Base-by-base conservation (phyloP, 1,140 invertebrate species). In the Tetragonula clypearis region DNA sequence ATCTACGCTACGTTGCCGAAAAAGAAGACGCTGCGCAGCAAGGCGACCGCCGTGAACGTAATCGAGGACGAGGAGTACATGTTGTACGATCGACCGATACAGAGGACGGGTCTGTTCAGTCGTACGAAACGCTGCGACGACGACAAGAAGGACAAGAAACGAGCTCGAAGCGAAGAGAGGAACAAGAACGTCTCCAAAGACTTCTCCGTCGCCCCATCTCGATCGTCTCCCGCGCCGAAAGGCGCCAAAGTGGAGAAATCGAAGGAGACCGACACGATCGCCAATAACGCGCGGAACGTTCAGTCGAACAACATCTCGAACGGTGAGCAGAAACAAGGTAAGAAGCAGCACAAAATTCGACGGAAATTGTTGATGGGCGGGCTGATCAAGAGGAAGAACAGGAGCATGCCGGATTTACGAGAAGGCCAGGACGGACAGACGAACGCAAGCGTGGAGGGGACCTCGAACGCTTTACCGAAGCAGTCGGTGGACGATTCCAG, bases 1-100 rank as follows among this genome's bases (percentile, higher is more conserved):
- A 98, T 98, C 86, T 99, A 99, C 92, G 98, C 98, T 0, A 99
- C 98, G 6, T 92, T 99, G 21, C 98, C 98, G 3, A 99, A 98
- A 94, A 98, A 98, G 93, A 98, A 98, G 92, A 96, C 95, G 0
- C 91, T 96, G 2, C 96, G 97, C 84, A 96, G 96, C 65, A 96
- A 97, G 79, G 94, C 96, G 3, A 95, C 96, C 35, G 92, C 94
- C 53, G 95, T 95, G 5, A 96, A 96, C 86, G 96, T 96, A 49
- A 96, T 96, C 66, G 97, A 97, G 92, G 96, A 98, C 91, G 97
- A 97, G 88, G 96, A 97, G 89, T 96, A 96, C 86, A 95, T 96
- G 92, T 90, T 96, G 14, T 96, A 96, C 85, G 96, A 97, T 90
- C 94, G 95, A 58, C 95, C 96, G 1, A 95, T 95, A 26, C 95